Evolutionary conservation across 2,888 invertebrate genomes (phyloP).

Genomic region (Coecobrya sp.): DNA sequence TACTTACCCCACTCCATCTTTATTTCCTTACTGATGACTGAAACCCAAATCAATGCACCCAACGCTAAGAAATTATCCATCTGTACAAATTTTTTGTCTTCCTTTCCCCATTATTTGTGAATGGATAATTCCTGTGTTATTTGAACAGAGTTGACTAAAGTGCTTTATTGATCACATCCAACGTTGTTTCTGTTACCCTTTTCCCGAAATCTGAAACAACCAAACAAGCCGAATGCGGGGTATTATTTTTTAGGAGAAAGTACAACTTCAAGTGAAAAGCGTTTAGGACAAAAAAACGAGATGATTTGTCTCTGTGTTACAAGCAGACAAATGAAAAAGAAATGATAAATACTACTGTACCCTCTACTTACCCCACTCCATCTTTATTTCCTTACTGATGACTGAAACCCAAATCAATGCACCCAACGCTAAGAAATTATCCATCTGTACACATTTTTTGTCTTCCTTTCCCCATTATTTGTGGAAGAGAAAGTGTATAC

Average conservation of each 20-base stretch:
- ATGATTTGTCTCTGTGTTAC: background rate
- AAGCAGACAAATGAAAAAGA: background rate
- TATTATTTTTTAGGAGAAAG: background rate
- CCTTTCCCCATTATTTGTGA: background rate
- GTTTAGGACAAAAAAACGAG: background rate
- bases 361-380: background rate
- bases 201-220: background rate
- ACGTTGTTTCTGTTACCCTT: background rate
- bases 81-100: background rate
- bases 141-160: background rate
- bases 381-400: background rate
- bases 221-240: background rate
- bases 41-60: background rate
- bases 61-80: background rate
- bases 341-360: background rate
- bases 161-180: background rate
- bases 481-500: background rate
- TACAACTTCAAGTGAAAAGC: background rate
- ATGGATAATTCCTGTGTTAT: background rate
- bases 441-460: conserved; percentile 1
- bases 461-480: background rate
- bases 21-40: background rate
- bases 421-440: background rate
- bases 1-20: background rate
- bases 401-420: background rate